Evolutionary conservation across 2,797 vertebrate genomes (phyloP).

Genomic region (Schizothorax lantsangensis): DNA sequence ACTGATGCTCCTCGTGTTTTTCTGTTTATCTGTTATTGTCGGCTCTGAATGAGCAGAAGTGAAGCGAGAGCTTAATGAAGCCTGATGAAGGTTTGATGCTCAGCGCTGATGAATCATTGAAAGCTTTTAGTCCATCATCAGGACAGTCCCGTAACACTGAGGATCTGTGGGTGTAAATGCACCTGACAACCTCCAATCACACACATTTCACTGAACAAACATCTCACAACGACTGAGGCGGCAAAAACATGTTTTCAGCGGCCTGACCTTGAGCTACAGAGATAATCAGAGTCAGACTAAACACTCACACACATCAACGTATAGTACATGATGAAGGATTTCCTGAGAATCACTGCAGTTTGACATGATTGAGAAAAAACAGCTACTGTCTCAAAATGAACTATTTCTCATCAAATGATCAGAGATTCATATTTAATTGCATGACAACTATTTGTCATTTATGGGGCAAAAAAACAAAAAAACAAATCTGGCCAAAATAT

Average conservation of each 20-base stretch:
- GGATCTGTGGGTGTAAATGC: not conserved
- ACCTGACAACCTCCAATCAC: not conserved
- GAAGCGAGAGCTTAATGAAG: constrained; percentile 1
- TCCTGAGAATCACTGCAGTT: too few relatives aligned
- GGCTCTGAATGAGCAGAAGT: not conserved
- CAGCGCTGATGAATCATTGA: not conserved
- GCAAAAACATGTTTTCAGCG: constrained; percentile 6
- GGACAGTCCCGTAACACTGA: not conserved
- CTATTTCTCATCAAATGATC: not conserved
- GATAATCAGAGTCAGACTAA: constrained; percentile 18
- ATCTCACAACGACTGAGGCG: not conserved
- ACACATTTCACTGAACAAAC: not conserved
- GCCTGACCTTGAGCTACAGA: not conserved
- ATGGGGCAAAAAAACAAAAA: too few relatives aligned
- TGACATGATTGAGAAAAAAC: not conserved
- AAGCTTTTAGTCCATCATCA: constrained; percentile 14
- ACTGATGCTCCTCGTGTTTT: not conserved
- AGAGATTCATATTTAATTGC: not conserved
- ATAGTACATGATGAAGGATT: not conserved
- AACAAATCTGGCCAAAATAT: not conserved
- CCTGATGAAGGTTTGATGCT: not conserved
- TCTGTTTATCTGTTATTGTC: not conserved
- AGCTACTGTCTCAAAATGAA: not conserved
- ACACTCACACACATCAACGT: not conserved
- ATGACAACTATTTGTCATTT: not conserved